Percentiles rank a stretch among this genome's conserved stretches.
Evolutionary conservation across 30 jellyfish, hydroid and myxozoan species (phyloP).

Genomic region (Calvadosia cruxmelitensis): DNA sequence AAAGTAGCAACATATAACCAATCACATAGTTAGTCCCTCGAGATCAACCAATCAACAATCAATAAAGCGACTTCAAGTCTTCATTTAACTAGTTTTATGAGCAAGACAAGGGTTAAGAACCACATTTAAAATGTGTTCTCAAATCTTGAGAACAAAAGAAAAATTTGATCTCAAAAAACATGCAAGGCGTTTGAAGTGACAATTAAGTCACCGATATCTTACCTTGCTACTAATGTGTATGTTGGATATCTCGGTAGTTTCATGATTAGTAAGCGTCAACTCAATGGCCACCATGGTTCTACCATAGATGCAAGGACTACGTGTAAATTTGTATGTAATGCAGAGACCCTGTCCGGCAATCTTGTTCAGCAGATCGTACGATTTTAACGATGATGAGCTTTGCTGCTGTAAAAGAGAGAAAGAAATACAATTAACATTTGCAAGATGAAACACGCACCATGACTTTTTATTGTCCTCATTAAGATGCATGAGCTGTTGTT

Average conservation of each 20-base stretch:
- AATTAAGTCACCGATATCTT: too few relatives aligned
- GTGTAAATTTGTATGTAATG: slow-evolving; percentile 48
- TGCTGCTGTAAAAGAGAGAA: not conserved
- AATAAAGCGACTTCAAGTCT: too few relatives aligned
- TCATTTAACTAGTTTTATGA: too few relatives aligned
- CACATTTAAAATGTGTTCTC: not conserved
- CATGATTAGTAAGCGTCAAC: slow-evolving; percentile 28
- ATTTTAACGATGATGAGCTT: slow-evolving; percentile 4
- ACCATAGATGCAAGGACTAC: slow-evolving; percentile 75
- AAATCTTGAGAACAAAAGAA: not conserved
- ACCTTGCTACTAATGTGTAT: slow-evolving; percentile 56
- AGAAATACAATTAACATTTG: too few relatives aligned
- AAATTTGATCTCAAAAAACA: not conserved
- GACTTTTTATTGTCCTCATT: too few relatives aligned
- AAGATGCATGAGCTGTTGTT: too few relatives aligned
- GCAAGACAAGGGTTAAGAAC: too few relatives aligned
- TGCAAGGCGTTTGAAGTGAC: too few relatives aligned
- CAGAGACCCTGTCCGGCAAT: slow-evolving; percentile 75
- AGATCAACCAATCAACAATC: too few relatives aligned
- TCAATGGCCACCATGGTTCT: slow-evolving; percentile 78
- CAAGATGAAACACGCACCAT: not conserved
- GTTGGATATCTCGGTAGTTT: slow-evolving; percentile 30
- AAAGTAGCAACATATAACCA: too few relatives aligned
- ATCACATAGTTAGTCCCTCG: too few relatives aligned
- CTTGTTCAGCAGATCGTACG: slow-evolving; percentile 70